Evolutionary conservation across 2,888 invertebrate species (phyloP).

Genomic region (Caenorhabditis parvicauda): DNA sequence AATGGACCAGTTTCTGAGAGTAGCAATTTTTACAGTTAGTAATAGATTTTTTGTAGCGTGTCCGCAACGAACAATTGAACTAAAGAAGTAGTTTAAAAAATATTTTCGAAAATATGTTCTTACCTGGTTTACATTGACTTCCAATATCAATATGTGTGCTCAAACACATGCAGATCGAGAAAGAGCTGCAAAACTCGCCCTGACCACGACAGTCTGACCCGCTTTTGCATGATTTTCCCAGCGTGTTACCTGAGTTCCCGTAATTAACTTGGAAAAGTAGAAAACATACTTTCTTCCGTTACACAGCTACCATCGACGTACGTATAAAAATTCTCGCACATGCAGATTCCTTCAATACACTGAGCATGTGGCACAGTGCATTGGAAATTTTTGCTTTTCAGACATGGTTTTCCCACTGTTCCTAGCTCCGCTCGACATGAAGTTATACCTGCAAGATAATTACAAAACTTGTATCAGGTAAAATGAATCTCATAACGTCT

Average conservation of each 20-base stretch:
- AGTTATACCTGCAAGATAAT: background rate
- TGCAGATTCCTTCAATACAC: conserved; percentile 49
- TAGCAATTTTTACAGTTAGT: too few relatives aligned
- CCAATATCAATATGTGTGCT: conserved; percentile 48
- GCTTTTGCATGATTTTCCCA: conserved; percentile 43
- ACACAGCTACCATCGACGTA: conserved; percentile 35
- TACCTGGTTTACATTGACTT: conserved; percentile 49
- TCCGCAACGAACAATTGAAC: too few relatives aligned
- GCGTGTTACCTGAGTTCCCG: conserved; percentile 35
- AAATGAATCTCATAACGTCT: too few relatives aligned
- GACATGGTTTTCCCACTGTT: conserved; percentile 32
- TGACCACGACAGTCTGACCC: conserved; percentile 49
- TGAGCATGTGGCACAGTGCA: conserved; percentile 41
- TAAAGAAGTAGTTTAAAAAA: too few relatives aligned
- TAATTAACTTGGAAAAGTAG: conserved; percentile 5
- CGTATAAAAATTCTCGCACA: conserved; percentile 45
- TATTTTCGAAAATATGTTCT: too few relatives aligned
- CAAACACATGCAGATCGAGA: conserved; percentile 52
- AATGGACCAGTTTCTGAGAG: too few relatives aligned
- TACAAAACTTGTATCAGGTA: too few relatives aligned
- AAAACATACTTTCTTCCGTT: conserved; percentile 30
- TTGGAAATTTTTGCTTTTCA: conserved; percentile 23
- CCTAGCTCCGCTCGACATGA: conserved; percentile 4
- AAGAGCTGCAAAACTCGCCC: conserved; percentile 56
- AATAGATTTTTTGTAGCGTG: too few relatives aligned